phyloP scores from a whole-genome alignment of 2,113 vertebrate species.

The Pagrus major region DNA sequence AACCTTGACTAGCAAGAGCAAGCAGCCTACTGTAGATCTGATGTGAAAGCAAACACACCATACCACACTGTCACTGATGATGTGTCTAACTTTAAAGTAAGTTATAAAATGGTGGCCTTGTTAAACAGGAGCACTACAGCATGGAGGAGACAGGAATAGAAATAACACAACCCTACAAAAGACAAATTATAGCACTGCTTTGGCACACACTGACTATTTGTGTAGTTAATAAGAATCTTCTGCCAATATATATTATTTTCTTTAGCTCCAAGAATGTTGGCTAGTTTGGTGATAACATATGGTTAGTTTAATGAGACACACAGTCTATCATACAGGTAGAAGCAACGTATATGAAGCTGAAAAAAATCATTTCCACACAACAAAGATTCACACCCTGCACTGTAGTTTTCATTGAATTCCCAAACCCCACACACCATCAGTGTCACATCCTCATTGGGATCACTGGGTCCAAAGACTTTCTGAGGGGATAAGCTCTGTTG shows the following conservation, averaged over 20 bases:
- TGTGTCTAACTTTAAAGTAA: neutral
- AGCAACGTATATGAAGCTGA: neutral
- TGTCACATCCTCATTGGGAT: neutral
- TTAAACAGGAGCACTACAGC: neutral
- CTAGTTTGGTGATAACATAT: neutral
- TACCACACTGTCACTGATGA: neutral
- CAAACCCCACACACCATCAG: neutral
- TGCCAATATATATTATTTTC: too few species aligned
- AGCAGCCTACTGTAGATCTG: neutral
- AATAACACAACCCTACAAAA: too few species aligned
- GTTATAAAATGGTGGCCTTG: neutral
- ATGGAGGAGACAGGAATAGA: neutral
- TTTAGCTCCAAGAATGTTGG: neutral
- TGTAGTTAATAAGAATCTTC: too few species aligned
- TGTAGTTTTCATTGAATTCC: neutral
- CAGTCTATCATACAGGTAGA: neutral
- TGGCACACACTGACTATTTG: too few species aligned
- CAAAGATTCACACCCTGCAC: neutral
- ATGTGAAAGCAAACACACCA: constrained; percentile 4
- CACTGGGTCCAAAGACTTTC: neutral
- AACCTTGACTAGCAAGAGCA: constrained; percentile 21
- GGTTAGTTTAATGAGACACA: constrained; percentile 21
- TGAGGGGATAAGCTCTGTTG: neutral
- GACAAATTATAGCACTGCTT: too few species aligned
- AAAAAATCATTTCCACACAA: neutral